Conservation (phyloP, 2,797 vertebrate genomes). For the Halcyon smyrnensis region DNA sequence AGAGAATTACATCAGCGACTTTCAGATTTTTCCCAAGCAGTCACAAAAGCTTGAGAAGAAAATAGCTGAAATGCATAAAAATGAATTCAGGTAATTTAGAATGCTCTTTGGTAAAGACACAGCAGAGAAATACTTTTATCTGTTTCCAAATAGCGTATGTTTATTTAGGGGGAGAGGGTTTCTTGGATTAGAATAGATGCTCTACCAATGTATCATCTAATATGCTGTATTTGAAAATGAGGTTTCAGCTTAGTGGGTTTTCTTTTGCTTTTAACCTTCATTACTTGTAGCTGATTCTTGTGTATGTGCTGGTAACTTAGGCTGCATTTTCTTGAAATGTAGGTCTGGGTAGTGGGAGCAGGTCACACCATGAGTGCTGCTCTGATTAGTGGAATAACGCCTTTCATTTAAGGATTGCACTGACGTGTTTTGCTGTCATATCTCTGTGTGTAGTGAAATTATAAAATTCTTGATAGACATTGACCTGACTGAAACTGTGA, state of each 20-base stretch:
- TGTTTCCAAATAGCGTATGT: not conserved
- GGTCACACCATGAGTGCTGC: not conserved
- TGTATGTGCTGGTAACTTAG: not conserved
- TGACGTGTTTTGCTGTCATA: not conserved
- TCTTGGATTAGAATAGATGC: not conserved
- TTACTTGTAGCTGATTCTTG: not conserved
- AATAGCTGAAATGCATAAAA: conserved; percentile 95
- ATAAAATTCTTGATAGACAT: not conserved
- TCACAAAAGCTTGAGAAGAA: conserved; percentile 95
- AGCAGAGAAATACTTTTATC: not conserved
- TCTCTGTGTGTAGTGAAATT: not conserved
- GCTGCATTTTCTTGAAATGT: not conserved
- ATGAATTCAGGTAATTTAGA: conserved; percentile 89
- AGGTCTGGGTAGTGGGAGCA: not conserved
- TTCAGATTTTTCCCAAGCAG: conserved; percentile 96
- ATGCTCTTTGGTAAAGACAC: not conserved
- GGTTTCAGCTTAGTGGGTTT: not conserved
- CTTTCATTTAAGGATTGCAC: not conserved
- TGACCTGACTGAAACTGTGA: not conserved
- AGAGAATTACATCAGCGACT: conserved; percentile 93
- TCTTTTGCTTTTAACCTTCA: not conserved
- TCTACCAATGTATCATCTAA: not conserved
- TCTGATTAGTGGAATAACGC: not conserved
- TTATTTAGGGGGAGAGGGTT: not conserved
- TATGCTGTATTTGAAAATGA: not conserved